Evolutionary conservation across 2,113 vertebrate genomes (phyloP).

Genomic region (Oreocharis arfaki): DNA sequence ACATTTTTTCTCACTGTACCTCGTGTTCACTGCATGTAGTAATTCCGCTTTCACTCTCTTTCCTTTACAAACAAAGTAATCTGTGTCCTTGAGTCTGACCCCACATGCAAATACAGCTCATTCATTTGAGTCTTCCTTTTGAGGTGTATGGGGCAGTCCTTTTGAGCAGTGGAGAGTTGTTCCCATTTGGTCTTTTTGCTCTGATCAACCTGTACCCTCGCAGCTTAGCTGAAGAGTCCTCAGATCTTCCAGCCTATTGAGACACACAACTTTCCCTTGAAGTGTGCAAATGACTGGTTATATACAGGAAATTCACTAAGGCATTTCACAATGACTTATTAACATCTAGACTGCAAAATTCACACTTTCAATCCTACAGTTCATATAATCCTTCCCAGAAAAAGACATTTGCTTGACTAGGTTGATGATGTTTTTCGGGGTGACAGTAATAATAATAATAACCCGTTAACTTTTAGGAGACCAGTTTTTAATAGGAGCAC

Average conservation of each 20-base stretch:
- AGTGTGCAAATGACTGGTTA: background rate
- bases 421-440: background rate
- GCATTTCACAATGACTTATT: background rate
- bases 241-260: background rate
- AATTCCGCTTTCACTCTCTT: background rate
- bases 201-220: background rate
- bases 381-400: background rate
- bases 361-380: background rate
- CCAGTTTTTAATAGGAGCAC: background rate
- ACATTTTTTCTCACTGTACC: background rate
- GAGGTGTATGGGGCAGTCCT: background rate
- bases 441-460: background rate
- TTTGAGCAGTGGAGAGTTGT: background rate
- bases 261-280: background rate
- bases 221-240: background rate
- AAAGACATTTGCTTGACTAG: background rate
- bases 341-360: background rate
- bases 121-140: background rate
- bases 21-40: background rate
- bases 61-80: background rate
- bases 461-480: background rate
- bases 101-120: background rate
- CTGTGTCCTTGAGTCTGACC: background rate
- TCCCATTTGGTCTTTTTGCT: background rate
- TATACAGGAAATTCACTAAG: background rate